Evolutionary conservation across 2,888 invertebrate genomes (phyloP).

Genomic region (Sesia bembeciformis): DNA sequence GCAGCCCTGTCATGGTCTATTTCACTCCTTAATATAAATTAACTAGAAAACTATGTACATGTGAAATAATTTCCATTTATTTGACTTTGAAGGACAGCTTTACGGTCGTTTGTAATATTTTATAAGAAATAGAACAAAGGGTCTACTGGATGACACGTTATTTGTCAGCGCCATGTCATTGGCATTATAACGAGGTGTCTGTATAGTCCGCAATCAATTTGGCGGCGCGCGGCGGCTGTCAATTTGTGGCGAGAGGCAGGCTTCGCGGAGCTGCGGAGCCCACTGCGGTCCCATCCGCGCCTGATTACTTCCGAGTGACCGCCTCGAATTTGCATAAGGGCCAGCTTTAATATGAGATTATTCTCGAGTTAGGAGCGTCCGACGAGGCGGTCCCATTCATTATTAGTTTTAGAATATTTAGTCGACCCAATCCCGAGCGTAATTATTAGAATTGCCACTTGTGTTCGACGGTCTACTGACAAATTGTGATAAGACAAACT

Average conservation of each 20-base stretch:
- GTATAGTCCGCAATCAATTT: constrained; percentile 57
- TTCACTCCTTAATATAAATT: too few relatives aligned
- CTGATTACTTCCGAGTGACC: constrained; percentile 71
- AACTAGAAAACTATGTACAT: too few relatives aligned
- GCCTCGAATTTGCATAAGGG: constrained; percentile 69
- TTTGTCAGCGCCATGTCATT: constrained; percentile 19
- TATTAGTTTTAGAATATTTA: constrained; percentile 67
- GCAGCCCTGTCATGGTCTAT: too few relatives aligned
- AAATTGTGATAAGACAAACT: constrained; percentile 25
- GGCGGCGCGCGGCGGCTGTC: constrained; percentile 42
- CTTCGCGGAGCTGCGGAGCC: constrained; percentile 7
- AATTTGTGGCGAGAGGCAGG: constrained; percentile 37
- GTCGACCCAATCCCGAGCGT: constrained; percentile 37
- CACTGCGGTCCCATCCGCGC: constrained; percentile 20
- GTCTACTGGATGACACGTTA: constrained; percentile 3
- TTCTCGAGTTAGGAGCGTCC: constrained; percentile 54
- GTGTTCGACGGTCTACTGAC: constrained; percentile 29
- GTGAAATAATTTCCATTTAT: too few relatives aligned
- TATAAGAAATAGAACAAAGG: not conserved
- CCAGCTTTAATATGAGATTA: constrained; percentile 66
- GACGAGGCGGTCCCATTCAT: constrained; percentile 45
- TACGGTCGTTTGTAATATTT: not conserved
- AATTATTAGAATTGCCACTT: constrained; percentile 44
- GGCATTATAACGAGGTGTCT: constrained; percentile 29
- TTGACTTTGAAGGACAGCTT: too few relatives aligned